Evolutionary conservation across 2,888 invertebrate genomes (phyloP).

Genomic region (Lacanobia oleracea): DNA sequence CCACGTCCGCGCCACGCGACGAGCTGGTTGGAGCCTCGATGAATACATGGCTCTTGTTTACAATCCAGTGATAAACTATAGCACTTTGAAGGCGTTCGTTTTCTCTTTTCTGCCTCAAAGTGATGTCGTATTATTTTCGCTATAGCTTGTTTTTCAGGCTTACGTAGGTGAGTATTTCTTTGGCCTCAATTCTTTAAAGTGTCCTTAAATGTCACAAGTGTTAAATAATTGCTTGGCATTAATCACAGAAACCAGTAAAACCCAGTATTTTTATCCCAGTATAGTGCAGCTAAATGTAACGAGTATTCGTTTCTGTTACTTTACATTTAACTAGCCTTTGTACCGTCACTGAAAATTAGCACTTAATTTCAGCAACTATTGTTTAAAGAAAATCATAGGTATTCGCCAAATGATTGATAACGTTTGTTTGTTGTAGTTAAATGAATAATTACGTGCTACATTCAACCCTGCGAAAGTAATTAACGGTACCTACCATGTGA

Average conservation of each 20-base stretch:
- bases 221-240: constrained; percentile 2
- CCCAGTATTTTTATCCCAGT: background rate
- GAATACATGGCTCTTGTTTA: constrained; percentile 70
- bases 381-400: constrained; percentile 20
- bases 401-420: constrained; percentile 56
- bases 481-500: constrained; percentile 79
- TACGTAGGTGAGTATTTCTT: background rate
- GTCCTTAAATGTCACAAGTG: constrained; percentile 4
- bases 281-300: background rate
- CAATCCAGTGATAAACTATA: constrained; percentile 50
- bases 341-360: too few relatives aligned
- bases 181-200: background rate
- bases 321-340: too few relatives aligned
- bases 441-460: constrained; percentile 72
- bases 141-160: constrained; percentile 8
- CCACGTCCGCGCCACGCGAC: constrained; percentile 74
- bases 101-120: constrained; percentile 24
- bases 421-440: constrained; percentile 55
- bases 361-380: background rate
- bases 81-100: constrained; percentile 35
- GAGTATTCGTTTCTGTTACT: background rate
- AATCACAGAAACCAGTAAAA: background rate
- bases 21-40: constrained; percentile 72
- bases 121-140: constrained; percentile 1
- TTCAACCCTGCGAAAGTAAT: constrained; percentile 82